Evolutionary conservation across 2,113 vertebrate genomes (phyloP).

Genomic region (Prochilodus magdalenae): DNA sequence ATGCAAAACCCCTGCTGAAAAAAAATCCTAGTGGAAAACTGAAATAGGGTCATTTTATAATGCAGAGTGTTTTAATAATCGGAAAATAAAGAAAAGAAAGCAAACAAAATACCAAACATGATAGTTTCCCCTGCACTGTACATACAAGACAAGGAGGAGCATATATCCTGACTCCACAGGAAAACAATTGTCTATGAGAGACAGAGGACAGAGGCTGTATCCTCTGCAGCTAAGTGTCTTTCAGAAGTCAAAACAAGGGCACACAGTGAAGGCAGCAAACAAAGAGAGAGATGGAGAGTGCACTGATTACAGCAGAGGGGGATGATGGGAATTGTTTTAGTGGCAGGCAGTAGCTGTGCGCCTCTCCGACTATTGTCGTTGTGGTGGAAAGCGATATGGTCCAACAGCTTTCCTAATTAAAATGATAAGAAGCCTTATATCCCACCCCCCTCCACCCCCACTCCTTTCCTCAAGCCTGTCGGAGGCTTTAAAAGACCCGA

Average conservation of each 20-base stretch:
- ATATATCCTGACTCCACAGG: no score
- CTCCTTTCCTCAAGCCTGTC: constrained; percentile 57
- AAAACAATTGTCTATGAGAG: constrained; percentile 16
- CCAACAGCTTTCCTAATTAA: constrained; percentile 83
- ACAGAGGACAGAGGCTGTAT: not conserved
- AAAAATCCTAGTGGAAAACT: no score
- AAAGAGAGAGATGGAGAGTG: constrained; percentile 61
- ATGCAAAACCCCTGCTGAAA: no score
- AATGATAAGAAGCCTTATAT: constrained; percentile 83
- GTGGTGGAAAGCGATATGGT: constrained; percentile 75
- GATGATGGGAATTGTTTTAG: constrained; percentile 71
- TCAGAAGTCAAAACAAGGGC: constrained; percentile 65
- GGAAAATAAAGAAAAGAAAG: no score
- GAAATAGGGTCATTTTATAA: no score
- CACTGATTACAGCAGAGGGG: constrained; percentile 68
- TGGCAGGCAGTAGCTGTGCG: constrained; percentile 42
- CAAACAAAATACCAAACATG: no score
- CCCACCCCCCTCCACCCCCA: constrained; percentile 75
- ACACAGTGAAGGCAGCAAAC: constrained; percentile 57
- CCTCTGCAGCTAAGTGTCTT: constrained; percentile 55
- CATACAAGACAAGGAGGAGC: no score
- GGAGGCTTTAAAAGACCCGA: constrained; percentile 72
- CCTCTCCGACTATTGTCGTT: constrained; percentile 67
- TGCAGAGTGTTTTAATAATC: no score
- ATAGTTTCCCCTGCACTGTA: no score